Percentiles rank a stretch among this genome's conserved stretches.
Conservation (phyloP, 2,113 vertebrate genomes). For the Dascyllus trimaculatus region DNA sequence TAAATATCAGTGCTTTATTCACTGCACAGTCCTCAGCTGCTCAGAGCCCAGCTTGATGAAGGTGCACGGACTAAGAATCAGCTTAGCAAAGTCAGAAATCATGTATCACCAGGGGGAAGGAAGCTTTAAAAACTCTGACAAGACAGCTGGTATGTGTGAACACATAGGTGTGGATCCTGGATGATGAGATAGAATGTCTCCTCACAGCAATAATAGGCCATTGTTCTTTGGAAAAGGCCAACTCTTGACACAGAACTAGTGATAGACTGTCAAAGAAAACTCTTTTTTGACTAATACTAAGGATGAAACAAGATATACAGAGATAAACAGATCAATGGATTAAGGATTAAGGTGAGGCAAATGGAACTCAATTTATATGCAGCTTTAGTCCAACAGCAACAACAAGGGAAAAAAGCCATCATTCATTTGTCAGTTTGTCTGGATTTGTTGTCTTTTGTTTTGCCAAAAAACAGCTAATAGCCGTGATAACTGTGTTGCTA, state of each 20-base stretch:
- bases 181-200: constrained; percentile 31
- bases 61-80: constrained; percentile 57
- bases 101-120: constrained; percentile 28
- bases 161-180: constrained; percentile 26
- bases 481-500: no score
- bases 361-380: no score
- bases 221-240: background rate
- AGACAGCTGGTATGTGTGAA: constrained; percentile 54
- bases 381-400: no score
- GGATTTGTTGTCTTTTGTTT: no score
- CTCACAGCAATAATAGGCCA: constrained; percentile 14
- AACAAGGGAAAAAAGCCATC: no score
- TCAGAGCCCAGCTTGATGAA: constrained; percentile 63
- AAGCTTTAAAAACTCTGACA: constrained; percentile 15
- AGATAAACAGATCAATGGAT: no score
- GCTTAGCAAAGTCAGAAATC: constrained; percentile 62
- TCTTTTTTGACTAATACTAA: no score
- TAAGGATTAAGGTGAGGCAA: no score
- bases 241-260: background rate
- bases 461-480: no score
- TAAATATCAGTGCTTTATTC: constrained; percentile 73
- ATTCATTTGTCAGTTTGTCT: no score
- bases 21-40: constrained; percentile 71
- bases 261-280: background rate
- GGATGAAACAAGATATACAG: no score